Conservation (phyloP, 2,113 vertebrate species). For the Rhinolophus ferrumequinum region DNA sequence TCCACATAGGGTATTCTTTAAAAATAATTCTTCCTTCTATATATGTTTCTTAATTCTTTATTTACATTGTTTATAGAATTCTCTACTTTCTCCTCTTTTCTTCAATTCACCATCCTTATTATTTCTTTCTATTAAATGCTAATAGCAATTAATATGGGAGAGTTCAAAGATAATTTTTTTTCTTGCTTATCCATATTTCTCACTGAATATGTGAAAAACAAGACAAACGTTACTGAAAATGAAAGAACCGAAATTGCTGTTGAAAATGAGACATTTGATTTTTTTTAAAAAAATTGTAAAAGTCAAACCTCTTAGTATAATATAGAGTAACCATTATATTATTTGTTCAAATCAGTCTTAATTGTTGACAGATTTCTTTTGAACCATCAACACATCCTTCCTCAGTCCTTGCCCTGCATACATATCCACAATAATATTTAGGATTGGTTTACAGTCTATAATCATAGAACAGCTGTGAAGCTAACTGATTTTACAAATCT, state of each 20-base stretch:
- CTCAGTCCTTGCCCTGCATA: background rate
- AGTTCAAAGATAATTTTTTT: conserved; percentile 4
- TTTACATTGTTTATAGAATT: background rate
- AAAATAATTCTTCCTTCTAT: conserved; percentile 9
- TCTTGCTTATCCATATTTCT: conserved; percentile 14
- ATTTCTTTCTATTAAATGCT: conserved; percentile 29
- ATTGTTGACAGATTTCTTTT: conserved; percentile 33
- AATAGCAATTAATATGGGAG: background rate
- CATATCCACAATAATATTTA: background rate
- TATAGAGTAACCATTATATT: background rate
- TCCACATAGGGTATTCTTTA: background rate
- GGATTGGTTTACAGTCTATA: background rate
- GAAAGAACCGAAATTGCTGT: conserved; percentile 17
- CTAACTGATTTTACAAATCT: background rate
- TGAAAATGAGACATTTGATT: conserved; percentile 42
- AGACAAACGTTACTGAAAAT: conserved; percentile 31
- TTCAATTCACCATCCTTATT: background rate
- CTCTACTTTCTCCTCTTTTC: background rate
- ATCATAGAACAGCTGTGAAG: background rate
- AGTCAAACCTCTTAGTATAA: conserved; percentile 4
- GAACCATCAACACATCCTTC: conserved; percentile 26
- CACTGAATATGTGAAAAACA: conserved; percentile 18
- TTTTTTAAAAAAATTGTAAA: background rate
- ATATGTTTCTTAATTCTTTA: background rate
- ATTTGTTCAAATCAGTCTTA: conserved; percentile 27